These are phyloP conservation scores for Cinclus mexicanus DNA, from an alignment of 2,113 vertebrate genomes.

Conservation along the genomic window DNA sequence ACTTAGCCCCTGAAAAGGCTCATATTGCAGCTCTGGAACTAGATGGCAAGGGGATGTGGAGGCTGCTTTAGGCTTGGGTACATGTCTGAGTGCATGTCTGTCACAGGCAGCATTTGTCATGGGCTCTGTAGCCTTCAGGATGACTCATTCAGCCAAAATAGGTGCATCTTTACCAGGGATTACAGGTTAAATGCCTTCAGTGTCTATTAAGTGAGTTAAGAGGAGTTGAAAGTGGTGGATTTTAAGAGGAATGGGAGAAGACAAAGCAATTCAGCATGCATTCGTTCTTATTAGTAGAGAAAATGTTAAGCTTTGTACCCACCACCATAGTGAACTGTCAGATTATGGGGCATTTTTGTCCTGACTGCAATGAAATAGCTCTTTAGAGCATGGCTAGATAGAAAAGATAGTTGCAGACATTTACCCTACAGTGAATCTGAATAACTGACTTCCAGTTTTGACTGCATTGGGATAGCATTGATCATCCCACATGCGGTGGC, in stretches of 20 bases:
- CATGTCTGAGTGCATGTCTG: fast-evolving
- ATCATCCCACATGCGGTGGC: fast-evolving
- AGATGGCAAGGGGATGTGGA: background rate
- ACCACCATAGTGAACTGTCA: background rate
- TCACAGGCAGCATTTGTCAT: background rate
- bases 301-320: background rate
- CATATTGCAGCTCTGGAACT: background rate
- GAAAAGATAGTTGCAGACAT: background rate
- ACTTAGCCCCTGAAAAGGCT: background rate
- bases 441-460: background rate
- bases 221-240: background rate
- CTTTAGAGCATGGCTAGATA: background rate
- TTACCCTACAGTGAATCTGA: background rate
- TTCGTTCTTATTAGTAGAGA: background rate
- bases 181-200: background rate
- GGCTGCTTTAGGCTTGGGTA: background rate
- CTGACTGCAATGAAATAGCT: background rate
- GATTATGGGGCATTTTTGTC: background rate
- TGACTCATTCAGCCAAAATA: background rate
- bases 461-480: background rate
- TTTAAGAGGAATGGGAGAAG: background rate
- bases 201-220: background rate
- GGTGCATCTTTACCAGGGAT: background rate
- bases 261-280: background rate
- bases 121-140: background rate